Evolutionary conservation across 2,797 vertebrate species (phyloP), one percentile per base, ranked within the genome.

Genomic region (Alauda arvensis): DNA sequence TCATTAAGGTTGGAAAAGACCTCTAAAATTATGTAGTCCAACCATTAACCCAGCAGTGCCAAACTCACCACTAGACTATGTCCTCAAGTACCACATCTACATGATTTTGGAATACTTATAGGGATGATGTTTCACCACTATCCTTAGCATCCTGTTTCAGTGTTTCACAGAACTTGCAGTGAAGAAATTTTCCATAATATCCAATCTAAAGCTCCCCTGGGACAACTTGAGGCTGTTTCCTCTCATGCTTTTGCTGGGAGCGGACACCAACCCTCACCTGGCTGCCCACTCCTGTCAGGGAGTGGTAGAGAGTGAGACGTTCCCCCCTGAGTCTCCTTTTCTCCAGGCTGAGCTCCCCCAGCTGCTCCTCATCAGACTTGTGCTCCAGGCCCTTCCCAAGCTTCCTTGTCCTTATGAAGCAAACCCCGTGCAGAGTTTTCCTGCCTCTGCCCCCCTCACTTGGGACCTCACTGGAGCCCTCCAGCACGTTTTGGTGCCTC

Each of bases 171-270:
- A 5, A 10, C 1, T 69, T 76, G 14, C 29, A 37, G 31, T n/a
- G 18, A 42, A 77, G 10, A 40, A 40, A 11, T 28, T 34, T 76
- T 65, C 23, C 1, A 0, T 57, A 8, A 28, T 20, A 31, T 31
- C 39, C 25, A 34, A 5, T 51, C 21, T 51, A 45, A 46, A 68
- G 10, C 23, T 62, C 23, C 6, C 5, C 18, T 40, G 21, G 21
- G 15, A 43, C 45, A 34, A 28, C 16, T 31, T 40, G 33, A 24
- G 15, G 33, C 23, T 0, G 0, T 70, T 59, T 70, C 18, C 13
- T 69, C 18, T 63, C 15, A 34, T 52, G 33, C 9, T 33, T 3
- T n/a, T 33, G 3, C 15, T 62, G 46, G 33, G 29, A 70, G 13
- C 52, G 40, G 25, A 40, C 15, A 23, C 18, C 0, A 0, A 55